A percentile compares a stretch with the other conserved stretches of the same genome.
Evolutionary conservation across 2,113 vertebrate genomes (phyloP).

Genomic region (Engystomops pustulosus): DNA sequence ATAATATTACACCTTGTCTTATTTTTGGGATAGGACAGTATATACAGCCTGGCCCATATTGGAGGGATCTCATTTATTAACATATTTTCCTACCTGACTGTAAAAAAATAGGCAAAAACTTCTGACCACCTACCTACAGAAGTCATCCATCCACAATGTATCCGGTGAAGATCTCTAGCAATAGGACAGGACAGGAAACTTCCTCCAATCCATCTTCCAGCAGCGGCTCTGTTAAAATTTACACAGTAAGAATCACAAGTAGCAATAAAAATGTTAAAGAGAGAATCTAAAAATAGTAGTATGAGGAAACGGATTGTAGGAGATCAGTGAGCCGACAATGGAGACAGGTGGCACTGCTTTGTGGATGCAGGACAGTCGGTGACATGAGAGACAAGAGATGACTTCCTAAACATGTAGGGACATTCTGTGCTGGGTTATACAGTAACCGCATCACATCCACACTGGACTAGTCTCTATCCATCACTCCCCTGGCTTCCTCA

Average conservation of each 20-base stretch:
- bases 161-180: not conserved
- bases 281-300: conserved; percentile 34
- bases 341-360: conserved; percentile 51
- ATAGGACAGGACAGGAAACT: not conserved
- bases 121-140: not conserved
- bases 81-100: not conserved
- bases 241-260: conserved; percentile 41
- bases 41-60: too few species aligned
- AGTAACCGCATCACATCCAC: conserved; percentile 43
- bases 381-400: conserved; percentile 42
- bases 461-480: conserved; percentile 35
- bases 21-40: too few species aligned
- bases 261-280: conserved; percentile 55
- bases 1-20: too few species aligned
- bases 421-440: conserved; percentile 49
- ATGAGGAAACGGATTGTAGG: conserved; percentile 44
- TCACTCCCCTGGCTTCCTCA: conserved; percentile 42
- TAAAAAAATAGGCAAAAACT: not conserved
- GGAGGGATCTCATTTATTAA: too few species aligned
- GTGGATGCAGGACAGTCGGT: conserved; percentile 14
- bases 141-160: not conserved
- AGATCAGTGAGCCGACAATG: conserved; percentile 32
- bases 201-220: conserved; percentile 42
- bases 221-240: conserved; percentile 36
- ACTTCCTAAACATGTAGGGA: conserved; percentile 57